A percentile compares a stretch with the other conserved stretches of the same genome.
Evolutionary conservation across 2,113 vertebrate genomes (phyloP).

Genomic region (Sinocyclocheilus anshuiensis): DNA sequence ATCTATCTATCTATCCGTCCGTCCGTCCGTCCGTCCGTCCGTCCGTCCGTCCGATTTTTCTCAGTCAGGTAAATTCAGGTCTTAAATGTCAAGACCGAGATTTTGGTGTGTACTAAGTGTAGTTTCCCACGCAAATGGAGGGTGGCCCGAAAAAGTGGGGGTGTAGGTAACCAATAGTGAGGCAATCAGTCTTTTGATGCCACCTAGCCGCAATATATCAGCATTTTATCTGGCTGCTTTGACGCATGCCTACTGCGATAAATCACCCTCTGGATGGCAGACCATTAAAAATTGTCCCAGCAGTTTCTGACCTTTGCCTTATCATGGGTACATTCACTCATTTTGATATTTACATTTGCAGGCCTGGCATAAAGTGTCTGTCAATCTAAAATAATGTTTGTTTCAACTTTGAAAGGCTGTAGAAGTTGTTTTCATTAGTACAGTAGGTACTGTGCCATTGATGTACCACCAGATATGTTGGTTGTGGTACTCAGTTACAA

Average conservation of each 20-base stretch:
- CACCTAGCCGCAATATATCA: slow-evolving; percentile 58
- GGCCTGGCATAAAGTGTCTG: neutral
- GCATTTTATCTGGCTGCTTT: slow-evolving; percentile 61
- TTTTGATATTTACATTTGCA: slow-evolving; percentile 3
- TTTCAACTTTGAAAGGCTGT: neutral
- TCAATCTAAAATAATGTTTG: neutral
- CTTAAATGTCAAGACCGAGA: slow-evolving; percentile 58
- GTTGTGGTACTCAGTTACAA: neutral
- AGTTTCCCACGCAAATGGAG: slow-evolving; percentile 67
- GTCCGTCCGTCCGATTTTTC: neutral
- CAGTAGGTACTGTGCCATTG: neutral
- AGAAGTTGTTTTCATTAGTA: neutral
- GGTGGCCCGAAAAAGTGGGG: slow-evolving; percentile 56
- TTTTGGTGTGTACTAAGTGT: slow-evolving; percentile 50
- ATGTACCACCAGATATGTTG: neutral
- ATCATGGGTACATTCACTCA: slow-evolving; percentile 17
- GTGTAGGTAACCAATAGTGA: slow-evolving; percentile 50
- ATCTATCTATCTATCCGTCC: neutral
- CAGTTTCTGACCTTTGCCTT: neutral
- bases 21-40: neutral
- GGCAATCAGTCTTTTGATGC: slow-evolving; percentile 65
- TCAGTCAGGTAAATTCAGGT: slow-evolving; percentile 55
- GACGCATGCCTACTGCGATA: slow-evolving; percentile 61
- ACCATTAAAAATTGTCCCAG: slow-evolving; percentile 61
- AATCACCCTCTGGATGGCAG: slow-evolving; percentile 55